Evolutionary conservation across 2,113 vertebrate species (phyloP).

Genomic region (Balaeniceps rex): DNA sequence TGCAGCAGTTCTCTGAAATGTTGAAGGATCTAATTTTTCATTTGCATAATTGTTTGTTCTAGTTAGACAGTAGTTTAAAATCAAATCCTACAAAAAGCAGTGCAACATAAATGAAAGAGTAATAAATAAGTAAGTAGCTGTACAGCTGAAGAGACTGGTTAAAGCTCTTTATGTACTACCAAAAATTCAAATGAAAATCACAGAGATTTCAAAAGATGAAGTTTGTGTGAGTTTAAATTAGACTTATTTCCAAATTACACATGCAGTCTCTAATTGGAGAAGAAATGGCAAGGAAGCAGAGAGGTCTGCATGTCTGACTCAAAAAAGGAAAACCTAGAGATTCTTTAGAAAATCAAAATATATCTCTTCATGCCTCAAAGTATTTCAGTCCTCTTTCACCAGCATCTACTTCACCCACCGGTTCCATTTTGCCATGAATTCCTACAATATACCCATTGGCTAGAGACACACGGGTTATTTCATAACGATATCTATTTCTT

Average conservation of each 20-base stretch:
- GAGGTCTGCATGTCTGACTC: neutral
- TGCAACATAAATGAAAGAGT: constrained; percentile 10
- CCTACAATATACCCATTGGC: neutral
- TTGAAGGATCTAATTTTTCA: constrained; percentile 62
- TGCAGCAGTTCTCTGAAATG: constrained; percentile 42
- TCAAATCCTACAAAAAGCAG: constrained; percentile 28
- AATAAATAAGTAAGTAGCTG: constrained; percentile 50
- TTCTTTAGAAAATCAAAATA: neutral
- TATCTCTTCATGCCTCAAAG: neutral
- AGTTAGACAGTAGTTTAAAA: constrained; percentile 44
- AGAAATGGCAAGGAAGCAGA: neutral
- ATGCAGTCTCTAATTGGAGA: neutral
- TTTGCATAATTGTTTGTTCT: constrained; percentile 66
- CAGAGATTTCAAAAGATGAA: constrained; percentile 31
- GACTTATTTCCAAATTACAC: neutral
- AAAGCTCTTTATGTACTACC: constrained; percentile 19
- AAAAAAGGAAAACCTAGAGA: neutral
- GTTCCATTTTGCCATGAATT: neutral
- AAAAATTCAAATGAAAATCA: constrained; percentile 35
- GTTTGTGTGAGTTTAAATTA: constrained; percentile 46
- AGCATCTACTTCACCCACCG: neutral
- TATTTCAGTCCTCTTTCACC: neutral
- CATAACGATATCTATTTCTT: neutral
- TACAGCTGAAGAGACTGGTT: constrained; percentile 9
- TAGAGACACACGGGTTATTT: neutral